Conservation (phyloP, 1,140 invertebrate genomes). For the Sweltsa coloradensis region DNA sequence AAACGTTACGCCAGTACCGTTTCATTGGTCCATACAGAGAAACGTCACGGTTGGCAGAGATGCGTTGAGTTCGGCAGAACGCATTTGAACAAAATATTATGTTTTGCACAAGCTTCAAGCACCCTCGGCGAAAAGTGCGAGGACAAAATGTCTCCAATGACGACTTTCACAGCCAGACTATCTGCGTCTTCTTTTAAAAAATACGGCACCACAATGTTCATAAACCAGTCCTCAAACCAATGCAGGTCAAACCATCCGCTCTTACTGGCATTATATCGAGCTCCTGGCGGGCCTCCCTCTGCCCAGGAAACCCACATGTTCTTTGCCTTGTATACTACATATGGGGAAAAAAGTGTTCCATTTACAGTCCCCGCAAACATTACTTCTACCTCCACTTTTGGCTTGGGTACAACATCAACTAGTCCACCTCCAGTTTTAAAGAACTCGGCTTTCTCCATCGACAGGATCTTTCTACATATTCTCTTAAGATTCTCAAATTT, state of each 20-base stretch:
- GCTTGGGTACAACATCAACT: too few relatives aligned
- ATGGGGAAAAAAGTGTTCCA: conserved; percentile 19
- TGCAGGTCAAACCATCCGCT: conserved; percentile 6
- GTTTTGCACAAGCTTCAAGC: conserved; percentile 22
- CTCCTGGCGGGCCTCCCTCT: conserved; percentile 7
- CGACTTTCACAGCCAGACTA: not conserved
- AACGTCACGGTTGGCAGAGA: conserved; percentile 30
- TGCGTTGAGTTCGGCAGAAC: conserved; percentile 31
- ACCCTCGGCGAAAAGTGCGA: conserved; percentile 26
- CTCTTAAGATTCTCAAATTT: too few relatives aligned
- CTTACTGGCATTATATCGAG: conserved; percentile 3
- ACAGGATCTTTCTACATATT: too few relatives aligned
- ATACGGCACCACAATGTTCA: conserved; percentile 1
- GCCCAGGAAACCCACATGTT: conserved; percentile 19
- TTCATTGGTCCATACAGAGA: conserved; percentile 28
- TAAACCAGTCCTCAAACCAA: conserved; percentile 4
- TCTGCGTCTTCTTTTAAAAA: too few relatives aligned
- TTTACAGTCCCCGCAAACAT: conserved; percentile 23
- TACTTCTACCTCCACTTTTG: too few relatives aligned
- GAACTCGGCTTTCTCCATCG: too few relatives aligned
- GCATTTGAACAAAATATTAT: conserved; percentile 28
- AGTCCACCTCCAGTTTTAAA: too few relatives aligned
- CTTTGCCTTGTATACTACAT: conserved; percentile 22
- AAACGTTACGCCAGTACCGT: conserved; percentile 25
- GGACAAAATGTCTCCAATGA: conserved; percentile 27